phyloP scores from a whole-genome alignment of 2,797 vertebrate genomes.

The Pangasius larnaudii region DNA sequence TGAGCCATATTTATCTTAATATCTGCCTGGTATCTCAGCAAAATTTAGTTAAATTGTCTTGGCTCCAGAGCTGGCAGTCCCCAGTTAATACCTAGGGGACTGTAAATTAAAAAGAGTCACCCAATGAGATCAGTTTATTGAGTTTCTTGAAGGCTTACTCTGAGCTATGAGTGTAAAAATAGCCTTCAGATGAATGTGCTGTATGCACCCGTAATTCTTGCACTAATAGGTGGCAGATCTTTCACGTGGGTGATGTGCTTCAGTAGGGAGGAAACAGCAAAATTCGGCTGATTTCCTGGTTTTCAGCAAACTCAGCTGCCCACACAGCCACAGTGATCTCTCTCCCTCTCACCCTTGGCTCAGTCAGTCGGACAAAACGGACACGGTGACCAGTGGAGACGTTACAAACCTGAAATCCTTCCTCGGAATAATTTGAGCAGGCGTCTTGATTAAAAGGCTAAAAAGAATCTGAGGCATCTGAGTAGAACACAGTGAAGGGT shows the following conservation, averaged over 20 bases:
- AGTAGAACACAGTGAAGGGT: not conserved
- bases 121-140: not conserved
- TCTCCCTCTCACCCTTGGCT: not conserved
- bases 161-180: conserved; percentile 5
- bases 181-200: conserved; percentile 1
- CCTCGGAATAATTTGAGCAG: not conserved
- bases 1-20: not conserved
- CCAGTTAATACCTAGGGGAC: not conserved
- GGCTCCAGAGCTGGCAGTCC: not conserved
- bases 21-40: not conserved
- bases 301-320: conserved; percentile 8
- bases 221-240: not conserved
- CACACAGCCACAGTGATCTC: not conserved
- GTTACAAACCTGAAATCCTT: not conserved
- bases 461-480: not conserved
- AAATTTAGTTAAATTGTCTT: not conserved
- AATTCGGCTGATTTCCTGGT: not conserved
- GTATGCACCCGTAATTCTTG: not conserved
- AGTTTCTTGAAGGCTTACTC: not conserved
- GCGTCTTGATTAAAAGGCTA: not conserved
- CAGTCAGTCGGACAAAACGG: not conserved
- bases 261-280: not conserved
- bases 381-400: not conserved
- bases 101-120: not conserved
- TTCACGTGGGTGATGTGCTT: not conserved